Base-by-base conservation (phyloP, 1,140 invertebrate species). In the Lithobius niger region DNA sequence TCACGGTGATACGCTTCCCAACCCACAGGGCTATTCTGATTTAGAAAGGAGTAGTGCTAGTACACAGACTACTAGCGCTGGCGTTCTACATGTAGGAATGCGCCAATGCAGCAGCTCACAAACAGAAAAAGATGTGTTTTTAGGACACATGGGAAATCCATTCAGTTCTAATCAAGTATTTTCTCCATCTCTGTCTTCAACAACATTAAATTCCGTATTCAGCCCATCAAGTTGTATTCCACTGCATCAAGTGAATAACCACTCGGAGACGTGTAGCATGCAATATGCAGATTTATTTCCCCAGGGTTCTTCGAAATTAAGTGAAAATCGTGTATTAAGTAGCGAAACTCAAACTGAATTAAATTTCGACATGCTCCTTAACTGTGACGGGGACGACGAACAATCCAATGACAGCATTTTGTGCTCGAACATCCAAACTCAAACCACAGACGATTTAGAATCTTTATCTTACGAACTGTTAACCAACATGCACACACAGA, bases 401-500 rank as follows among this genome's bases (percentile, higher is more conserved):
- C n/a, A 25, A 10, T 16, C 16, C 16, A 4, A 21, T 3, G 52
- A 43, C 25, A 13, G 19, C n/a, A 43, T 54, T n/a, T 16, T 54
- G 16, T 54, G 6, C 13, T 54, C 22, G n/a, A 43, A 54, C 24
- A 54, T 54, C 25, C 31, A 54, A 3, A 54, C 52, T 6, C 52
- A 54, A 25, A 54, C 52, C 4, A 16, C 31, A 6, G 36, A 54
- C 4, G 52, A 54, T 43, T 43, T 54, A 21, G 31, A 54, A 22
- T 42, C 31, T 4, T 21, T 54, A 22, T 42, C 31, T 19, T 54
- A 54, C 22, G 52, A 54, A 2, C 25, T 56, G 1, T 43, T 51
- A n/a, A 24, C 49, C 2, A 40, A 50, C 26, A 59, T 57, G 57
- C 48, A 59, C 36, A 59, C 57, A 10, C 57, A 59, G 45, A 59